Percentiles rank a stretch among this genome's conserved stretches.
These are phyloP conservation scores for Sylvietta virens DNA, from an alignment of 2,113 vertebrate species.

Conservation along the genomic window DNA sequence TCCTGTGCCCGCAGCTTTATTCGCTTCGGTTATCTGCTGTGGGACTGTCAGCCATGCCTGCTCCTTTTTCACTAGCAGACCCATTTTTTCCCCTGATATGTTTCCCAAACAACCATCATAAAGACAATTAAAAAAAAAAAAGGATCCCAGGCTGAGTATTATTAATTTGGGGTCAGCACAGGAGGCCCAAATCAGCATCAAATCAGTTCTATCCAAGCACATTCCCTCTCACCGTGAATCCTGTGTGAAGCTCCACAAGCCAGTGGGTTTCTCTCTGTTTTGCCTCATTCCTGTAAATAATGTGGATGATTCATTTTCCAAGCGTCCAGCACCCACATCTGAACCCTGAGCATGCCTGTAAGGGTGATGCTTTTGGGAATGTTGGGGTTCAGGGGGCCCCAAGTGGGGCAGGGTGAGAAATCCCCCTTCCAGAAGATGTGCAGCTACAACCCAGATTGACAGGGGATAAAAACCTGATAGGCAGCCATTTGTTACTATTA, in stretches of 20 bases:
- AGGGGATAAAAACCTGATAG: background rate
- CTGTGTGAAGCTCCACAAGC: accelerated
- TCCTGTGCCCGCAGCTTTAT: background rate
- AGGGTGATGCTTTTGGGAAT: background rate
- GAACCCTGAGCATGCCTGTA: background rate
- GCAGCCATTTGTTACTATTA: constrained; percentile 41
- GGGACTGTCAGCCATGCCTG: background rate
- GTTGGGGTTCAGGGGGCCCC: background rate
- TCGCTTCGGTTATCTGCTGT: background rate
- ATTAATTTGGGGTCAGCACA: background rate
- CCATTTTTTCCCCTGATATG: background rate
- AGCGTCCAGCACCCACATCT: background rate
- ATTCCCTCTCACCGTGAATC: background rate
- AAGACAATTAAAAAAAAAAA: background rate
- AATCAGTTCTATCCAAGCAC: background rate
- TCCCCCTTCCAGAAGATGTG: background rate
- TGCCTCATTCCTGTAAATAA: background rate
- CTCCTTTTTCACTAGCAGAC: background rate
- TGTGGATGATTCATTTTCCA: accelerated
- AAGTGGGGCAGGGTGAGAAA: background rate
- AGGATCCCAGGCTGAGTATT: background rate
- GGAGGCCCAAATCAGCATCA: background rate
- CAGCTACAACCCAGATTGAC: background rate
- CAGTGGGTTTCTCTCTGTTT: background rate
- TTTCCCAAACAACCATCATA: background rate